A percentile compares a stretch with the other conserved stretches of the same genome.
Conservation (phyloP, 2,888 invertebrate genomes). For the Chrysolina americana region DNA sequence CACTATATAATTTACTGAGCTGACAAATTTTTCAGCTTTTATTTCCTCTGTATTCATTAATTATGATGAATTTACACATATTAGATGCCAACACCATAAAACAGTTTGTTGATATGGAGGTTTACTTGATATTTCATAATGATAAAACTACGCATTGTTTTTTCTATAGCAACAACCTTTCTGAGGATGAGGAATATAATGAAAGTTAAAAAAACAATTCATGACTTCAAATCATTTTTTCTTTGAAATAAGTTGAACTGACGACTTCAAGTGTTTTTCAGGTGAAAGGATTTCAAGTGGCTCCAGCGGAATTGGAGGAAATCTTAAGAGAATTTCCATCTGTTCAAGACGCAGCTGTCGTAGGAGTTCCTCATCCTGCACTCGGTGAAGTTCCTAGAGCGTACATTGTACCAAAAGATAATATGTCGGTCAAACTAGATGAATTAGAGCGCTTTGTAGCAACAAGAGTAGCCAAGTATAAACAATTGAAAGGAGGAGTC, state of each 20-base stretch:
- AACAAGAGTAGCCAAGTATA: slow-evolving; percentile 82
- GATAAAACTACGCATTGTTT: too few relatives aligned
- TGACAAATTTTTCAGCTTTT: too few relatives aligned
- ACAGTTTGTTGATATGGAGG: too few relatives aligned
- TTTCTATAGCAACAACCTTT: too few relatives aligned
- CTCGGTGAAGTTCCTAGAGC: slow-evolving; percentile 85
- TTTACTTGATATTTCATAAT: too few relatives aligned
- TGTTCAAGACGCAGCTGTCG: slow-evolving; percentile 86
- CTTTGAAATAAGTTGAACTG: background rate
- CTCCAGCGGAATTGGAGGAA: slow-evolving; percentile 90
- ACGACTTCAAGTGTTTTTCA: slow-evolving; percentile 23
- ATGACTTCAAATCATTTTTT: too few relatives aligned
- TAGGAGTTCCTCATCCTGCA: slow-evolving; percentile 80
- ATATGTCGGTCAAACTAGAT: slow-evolving; percentile 67
- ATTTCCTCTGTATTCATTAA: too few relatives aligned
- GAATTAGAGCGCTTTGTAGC: slow-evolving; percentile 77
- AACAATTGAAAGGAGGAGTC: slow-evolving; percentile 76
- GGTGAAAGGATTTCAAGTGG: slow-evolving; percentile 76
- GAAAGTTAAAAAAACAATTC: too few relatives aligned
- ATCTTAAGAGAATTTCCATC: slow-evolving; percentile 80
- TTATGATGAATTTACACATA: too few relatives aligned
- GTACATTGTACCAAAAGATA: slow-evolving; percentile 75
- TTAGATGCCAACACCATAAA: too few relatives aligned
- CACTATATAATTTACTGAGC: too few relatives aligned
- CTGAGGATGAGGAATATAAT: too few relatives aligned